A percentile compares a stretch with the other conserved stretches of the same genome.
phyloP scores from a whole-genome alignment of 2,113 vertebrate species.

The Phalacrocorax aristotelis region DNA sequence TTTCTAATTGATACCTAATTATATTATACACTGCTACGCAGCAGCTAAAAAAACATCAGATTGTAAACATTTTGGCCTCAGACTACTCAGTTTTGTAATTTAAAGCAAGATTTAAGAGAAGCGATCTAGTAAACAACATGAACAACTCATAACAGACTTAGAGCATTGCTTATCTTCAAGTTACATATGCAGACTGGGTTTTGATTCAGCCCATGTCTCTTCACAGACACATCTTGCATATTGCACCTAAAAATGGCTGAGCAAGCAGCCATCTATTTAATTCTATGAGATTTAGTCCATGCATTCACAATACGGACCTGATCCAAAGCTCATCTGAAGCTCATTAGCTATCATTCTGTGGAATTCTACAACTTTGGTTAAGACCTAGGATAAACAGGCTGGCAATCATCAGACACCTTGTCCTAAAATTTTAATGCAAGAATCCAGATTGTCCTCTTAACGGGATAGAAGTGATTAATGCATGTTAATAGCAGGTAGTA shows the following conservation, averaged over 20 bases:
- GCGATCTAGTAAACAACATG: constrained; percentile 44
- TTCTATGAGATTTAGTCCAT: not conserved
- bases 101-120: constrained; percentile 41
- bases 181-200: constrained; percentile 15
- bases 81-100: constrained; percentile 60
- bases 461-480: not conserved
- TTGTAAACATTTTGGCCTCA: constrained; percentile 64
- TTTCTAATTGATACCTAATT: constrained; percentile 66
- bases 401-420: not conserved
- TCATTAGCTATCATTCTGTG: not conserved
- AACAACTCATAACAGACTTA: constrained; percentile 33
- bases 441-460: not conserved
- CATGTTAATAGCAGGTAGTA: not conserved
- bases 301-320: not conserved
- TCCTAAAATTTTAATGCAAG: not conserved
- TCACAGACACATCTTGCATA: constrained; percentile 24
- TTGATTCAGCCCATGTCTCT: constrained; percentile 42
- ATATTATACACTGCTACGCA: constrained; percentile 16
- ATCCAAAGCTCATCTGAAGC: not conserved
- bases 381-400: not conserved
- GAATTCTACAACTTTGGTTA: not conserved
- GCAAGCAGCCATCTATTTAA: constrained; percentile 8
- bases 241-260: constrained; percentile 41
- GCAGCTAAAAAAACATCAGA: constrained; percentile 57
- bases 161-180: not conserved